Evolutionary conservation across 2,888 invertebrate genomes (phyloP).

Genomic region (Nymphalis c-album): DNA sequence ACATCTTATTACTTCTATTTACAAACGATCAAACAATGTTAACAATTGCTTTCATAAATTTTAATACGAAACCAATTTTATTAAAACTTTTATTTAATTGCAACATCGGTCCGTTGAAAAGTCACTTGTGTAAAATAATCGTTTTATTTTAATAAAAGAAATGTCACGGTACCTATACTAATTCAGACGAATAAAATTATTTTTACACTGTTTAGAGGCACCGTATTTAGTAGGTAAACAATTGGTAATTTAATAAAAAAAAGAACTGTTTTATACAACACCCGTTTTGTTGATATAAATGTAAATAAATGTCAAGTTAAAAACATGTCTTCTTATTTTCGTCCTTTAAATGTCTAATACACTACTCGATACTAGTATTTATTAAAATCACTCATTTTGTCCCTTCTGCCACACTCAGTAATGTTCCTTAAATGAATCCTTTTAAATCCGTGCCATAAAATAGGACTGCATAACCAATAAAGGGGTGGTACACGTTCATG

Average conservation of each 20-base stretch:
- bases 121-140: not conserved
- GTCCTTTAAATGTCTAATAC: not conserved
- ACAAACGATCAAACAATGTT: too few relatives aligned
- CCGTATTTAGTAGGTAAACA: constrained; percentile 70
- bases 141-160: constrained; percentile 17
- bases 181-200: constrained; percentile 62
- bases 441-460: too few relatives aligned
- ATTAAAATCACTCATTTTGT: too few relatives aligned
- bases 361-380: too few relatives aligned
- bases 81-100: too few relatives aligned
- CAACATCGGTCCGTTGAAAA: constrained; percentile 1
- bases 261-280: constrained; percentile 82
- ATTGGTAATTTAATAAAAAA: constrained; percentile 65
- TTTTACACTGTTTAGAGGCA: constrained; percentile 74
- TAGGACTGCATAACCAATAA: too few relatives aligned
- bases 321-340: constrained; percentile 47
- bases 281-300: constrained; percentile 82
- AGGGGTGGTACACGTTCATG: too few relatives aligned
- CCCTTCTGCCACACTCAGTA: too few relatives aligned
- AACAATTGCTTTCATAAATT: too few relatives aligned
- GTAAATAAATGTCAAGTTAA: constrained; percentile 83
- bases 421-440: too few relatives aligned
- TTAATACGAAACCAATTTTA: too few relatives aligned
- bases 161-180: constrained; percentile 58
- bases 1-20: too few relatives aligned